Evolutionary conservation across 2,888 invertebrate genomes (phyloP), one percentile per base, ranked within the genome.

Genomic region (Rotaria magnacalcarata): DNA sequence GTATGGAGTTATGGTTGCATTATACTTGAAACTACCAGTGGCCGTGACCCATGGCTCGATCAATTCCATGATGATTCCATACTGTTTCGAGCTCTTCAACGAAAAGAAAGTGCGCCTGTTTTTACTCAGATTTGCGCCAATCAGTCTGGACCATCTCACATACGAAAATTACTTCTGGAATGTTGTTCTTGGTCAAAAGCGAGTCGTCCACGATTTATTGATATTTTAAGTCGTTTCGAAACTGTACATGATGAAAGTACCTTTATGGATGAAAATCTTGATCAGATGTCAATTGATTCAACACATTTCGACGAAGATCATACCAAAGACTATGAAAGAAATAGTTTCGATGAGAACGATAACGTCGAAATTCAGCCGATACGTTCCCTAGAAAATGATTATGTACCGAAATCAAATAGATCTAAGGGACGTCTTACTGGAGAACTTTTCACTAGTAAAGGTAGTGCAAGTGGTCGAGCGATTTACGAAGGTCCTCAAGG

Each of bases 1-100:
- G 75, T 75, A 4, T 75, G 47, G 75, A 75, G 75, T 75, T 75
- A 75, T 75, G 75, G 43, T 47, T 75, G 75, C 24, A 75, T 75
- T 24, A 47, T 75, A 11, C 24, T 75, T 2, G 75, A 75, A 47
- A 24, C 8, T 4, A 43, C 24, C 7, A 75, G 47, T n/a, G 21
- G 7, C 24, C 19, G 75, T 47, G 75, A 75, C 24, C 47, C 47
- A 8, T 75, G 75, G 75, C 21, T 14, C 8, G 75, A 41, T 21
- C 47, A 47, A 43, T 75, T 43, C 21, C 24, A 21, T 24, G 75
- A 75, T 43, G 75, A 75, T 43, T 10, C 8, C 24, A 5, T 75
- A 11, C 75, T 75, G 3, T 75, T 75, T 75, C 75, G 75, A 75
- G 41, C 75, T 24, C 75, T 75, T 43, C 75, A 75, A n/a, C 75